Base-by-base conservation (phyloP, 2,113 vertebrate species). In the Microtus montanus region DNA sequence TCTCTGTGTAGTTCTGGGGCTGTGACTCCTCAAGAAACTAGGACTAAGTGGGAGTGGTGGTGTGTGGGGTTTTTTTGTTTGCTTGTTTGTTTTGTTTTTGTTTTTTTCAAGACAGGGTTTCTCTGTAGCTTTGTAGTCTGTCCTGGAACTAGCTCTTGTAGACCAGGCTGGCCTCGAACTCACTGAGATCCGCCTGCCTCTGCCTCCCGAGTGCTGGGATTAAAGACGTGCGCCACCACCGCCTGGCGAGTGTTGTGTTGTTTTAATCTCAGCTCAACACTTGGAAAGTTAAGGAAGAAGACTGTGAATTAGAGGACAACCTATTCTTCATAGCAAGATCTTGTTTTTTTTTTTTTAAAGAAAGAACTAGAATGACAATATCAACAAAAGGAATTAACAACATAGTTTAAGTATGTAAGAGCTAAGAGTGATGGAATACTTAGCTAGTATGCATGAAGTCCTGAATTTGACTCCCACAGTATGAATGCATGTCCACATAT, bases 361-460 rank as follows among this genome's bases (percentile, higher is more conserved):
- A 82, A 26, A 20, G n/a, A 82, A 58, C 12, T 82, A 11, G 33
- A 64, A 1, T 91, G 70, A 35, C 24, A 92, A 41, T 58, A 95
- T 5, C 19, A 91, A 91, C 64, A 79, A 94, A 79, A 93, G 41
- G 26, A 96, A 87, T 68, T 79, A 47, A 90, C 47, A 90, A 80
- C 86, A 71, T 13, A 80, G 49, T 96, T 54, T 80, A 89, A 93
- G 26, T 49, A 85, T 82, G 78, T 83, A 90, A 73, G 75, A 58
- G 19, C 49, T 74, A 13, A 52, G 54, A 41, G 49, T 93, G 78
- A 54, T 4, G 30, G 26, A 78, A 61, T 22, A 22, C 66, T 44
- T 73, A 33, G 30, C 38, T 30, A 49, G 54, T 15, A 38, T 38
- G 41, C 30, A 38, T 14, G 8, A 84, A 54, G 66, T 22, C 7